Conservation (phyloP, 37 sponge, comb jelly and placozoan genomes). For the Petrosia ficiformis region DNA sequence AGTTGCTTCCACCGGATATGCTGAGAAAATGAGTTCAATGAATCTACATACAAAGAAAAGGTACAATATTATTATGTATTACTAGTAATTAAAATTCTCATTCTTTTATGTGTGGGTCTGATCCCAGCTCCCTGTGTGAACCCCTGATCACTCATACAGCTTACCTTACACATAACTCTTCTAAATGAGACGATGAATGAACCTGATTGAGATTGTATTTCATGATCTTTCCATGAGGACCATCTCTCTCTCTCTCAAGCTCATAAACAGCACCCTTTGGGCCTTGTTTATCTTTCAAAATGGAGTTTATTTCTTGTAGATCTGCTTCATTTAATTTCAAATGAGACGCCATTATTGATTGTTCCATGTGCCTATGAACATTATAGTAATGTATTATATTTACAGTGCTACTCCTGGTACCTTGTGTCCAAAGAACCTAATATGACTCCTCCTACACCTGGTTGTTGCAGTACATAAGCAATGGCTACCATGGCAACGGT, state of each 20-base stretch:
- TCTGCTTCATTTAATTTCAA: slow-evolving; percentile 36
- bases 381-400: background rate
- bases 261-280: slow-evolving; percentile 43
- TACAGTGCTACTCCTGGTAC: slow-evolving; percentile 8
- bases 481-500: slow-evolving; percentile 69
- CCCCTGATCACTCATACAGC: too few species aligned
- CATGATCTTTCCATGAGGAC: slow-evolving; percentile 64
- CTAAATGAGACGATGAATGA: slow-evolving; percentile 33
- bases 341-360: slow-evolving; percentile 6
- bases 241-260: slow-evolving; percentile 45
- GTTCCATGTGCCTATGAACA: slow-evolving; percentile 16
- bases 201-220: slow-evolving; percentile 59
- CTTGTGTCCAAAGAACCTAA: slow-evolving; percentile 23
- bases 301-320: slow-evolving; percentile 16
- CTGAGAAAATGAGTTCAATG: slow-evolving; percentile 42
- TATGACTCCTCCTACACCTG: slow-evolving; percentile 44
- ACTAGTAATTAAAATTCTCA: too few species aligned
- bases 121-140: too few species aligned
- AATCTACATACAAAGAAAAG: slow-evolving; percentile 15
- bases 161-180: slow-evolving; percentile 54
- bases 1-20: slow-evolving; percentile 53
- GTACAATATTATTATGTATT: background rate
- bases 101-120: too few species aligned
- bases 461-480: slow-evolving; percentile 23
- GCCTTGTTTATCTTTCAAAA: slow-evolving; percentile 15